Conservation (phyloP, 2,113 vertebrate species). For the Coreoperca whiteheadi region DNA sequence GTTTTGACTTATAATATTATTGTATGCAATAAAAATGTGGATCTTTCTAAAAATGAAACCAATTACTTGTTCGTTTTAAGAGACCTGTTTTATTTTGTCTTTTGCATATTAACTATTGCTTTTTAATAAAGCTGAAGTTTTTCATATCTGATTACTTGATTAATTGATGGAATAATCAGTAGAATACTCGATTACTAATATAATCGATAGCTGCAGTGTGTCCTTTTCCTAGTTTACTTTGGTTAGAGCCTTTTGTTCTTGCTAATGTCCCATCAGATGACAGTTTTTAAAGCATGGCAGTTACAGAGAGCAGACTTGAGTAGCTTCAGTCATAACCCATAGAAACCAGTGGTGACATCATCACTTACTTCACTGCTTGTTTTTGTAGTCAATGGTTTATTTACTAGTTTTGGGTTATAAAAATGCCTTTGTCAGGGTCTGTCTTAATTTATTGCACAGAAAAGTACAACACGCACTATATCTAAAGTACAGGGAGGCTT, state of each 20-base stretch:
- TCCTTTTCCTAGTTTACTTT: neutral
- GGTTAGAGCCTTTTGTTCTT: neutral
- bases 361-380: conserved; percentile 14
- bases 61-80: no score
- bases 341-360: conserved; percentile 34
- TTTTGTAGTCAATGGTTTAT: conserved; percentile 27
- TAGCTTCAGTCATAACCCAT: conserved; percentile 6
- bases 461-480: neutral
- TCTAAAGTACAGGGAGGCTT: conserved; percentile 7
- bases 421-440: neutral
- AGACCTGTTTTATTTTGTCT: no score
- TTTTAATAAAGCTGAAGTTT: no score
- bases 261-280: neutral
- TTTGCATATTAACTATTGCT: no score
- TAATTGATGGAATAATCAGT: no score
- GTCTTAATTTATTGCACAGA: neutral
- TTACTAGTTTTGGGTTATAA: conserved; percentile 19
- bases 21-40: no score
- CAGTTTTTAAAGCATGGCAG: neutral
- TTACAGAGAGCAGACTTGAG: conserved; percentile 1
- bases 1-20: no score
- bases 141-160: no score
- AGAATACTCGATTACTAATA: no score
- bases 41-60: no score
- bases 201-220: no score